Conservation (phyloP, 1,140 invertebrate genomes). For the Dinothrombium tinctorium region DNA sequence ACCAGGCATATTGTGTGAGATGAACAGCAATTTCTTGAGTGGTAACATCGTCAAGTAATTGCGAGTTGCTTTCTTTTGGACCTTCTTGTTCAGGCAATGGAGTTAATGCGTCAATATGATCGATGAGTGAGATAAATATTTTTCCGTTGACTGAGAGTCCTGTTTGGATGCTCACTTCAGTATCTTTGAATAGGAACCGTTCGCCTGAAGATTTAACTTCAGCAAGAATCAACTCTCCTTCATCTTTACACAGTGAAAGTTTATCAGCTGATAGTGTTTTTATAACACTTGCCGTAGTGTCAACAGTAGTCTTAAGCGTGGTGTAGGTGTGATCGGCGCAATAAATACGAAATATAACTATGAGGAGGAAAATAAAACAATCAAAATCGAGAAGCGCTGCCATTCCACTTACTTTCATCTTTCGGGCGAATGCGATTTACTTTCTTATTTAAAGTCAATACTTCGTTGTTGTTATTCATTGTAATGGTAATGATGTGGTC, state of each 20-base stretch:
- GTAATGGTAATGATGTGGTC: conserved; percentile 10
- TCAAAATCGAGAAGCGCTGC: not conserved
- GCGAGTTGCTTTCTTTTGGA: conserved; percentile 33
- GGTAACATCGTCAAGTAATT: conserved; percentile 45
- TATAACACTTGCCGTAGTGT: conserved; percentile 43
- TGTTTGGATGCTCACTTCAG: conserved; percentile 50
- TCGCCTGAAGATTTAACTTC: conserved; percentile 53
- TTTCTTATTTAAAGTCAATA: not conserved
- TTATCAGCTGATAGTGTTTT: conserved; percentile 49
- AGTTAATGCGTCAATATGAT: conserved; percentile 55
- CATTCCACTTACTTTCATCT: conserved; percentile 20
- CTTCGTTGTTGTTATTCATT: not conserved
- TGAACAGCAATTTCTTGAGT: conserved; percentile 57
- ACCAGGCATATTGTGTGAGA: conserved; percentile 58
- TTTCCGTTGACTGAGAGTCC: conserved; percentile 49
- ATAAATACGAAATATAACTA: conserved; percentile 60
- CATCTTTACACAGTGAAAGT: conserved; percentile 28
- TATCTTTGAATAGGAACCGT: conserved; percentile 42
- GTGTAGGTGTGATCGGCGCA: conserved; percentile 66
- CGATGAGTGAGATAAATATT: conserved; percentile 33
- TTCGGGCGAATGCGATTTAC: conserved; percentile 17
- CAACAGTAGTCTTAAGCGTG: conserved; percentile 43
- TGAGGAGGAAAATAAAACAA: conserved; percentile 13
- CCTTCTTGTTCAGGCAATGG: conserved; percentile 52
- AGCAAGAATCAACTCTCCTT: conserved; percentile 37